Evolutionary conservation across 1,140 invertebrate genomes (phyloP).

Genomic region (Rhagoletis pomonella): DNA sequence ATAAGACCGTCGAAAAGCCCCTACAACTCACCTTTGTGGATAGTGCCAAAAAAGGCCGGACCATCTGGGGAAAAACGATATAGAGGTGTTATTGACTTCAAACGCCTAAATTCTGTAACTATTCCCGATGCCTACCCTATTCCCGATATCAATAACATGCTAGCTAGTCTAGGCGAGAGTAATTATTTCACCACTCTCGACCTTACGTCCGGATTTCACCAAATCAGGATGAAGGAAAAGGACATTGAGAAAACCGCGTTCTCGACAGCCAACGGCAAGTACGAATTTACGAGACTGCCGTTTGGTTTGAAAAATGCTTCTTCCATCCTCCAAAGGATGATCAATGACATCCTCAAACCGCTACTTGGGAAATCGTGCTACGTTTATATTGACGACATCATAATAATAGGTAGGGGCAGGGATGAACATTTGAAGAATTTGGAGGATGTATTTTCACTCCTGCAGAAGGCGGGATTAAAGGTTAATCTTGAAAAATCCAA

Average conservation of each 20-base stretch:
- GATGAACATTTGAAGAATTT: constrained; percentile 39
- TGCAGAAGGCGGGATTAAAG: constrained; percentile 21
- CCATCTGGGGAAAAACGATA: constrained; percentile 62
- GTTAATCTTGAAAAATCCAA: constrained; percentile 49
- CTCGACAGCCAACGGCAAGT: constrained; percentile 70
- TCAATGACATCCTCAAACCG: constrained; percentile 70
- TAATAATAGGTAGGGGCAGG: constrained; percentile 52
- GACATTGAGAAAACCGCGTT: constrained; percentile 71
- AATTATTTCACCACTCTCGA: constrained; percentile 74
- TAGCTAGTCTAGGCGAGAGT: constrained; percentile 71
- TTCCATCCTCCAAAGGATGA: constrained; percentile 73
- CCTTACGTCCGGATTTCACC: constrained; percentile 75
- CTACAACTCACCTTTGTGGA: no score
- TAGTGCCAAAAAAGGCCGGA: not conserved
- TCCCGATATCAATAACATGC: constrained; percentile 74
- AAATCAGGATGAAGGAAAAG: constrained; percentile 66
- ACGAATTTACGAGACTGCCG: constrained; percentile 69
- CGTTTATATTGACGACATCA: constrained; percentile 67
- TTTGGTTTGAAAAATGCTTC: constrained; percentile 72
- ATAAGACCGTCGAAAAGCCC: no score
- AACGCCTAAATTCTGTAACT: constrained; percentile 55
- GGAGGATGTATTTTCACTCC: not conserved
- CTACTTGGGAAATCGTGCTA: constrained; percentile 62
- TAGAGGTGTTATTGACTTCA: constrained; percentile 65
- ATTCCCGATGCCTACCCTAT: constrained; percentile 74